Evolutionary conservation across 2,888 invertebrate genomes (phyloP).

Genomic region (Erebia epiphron): DNA sequence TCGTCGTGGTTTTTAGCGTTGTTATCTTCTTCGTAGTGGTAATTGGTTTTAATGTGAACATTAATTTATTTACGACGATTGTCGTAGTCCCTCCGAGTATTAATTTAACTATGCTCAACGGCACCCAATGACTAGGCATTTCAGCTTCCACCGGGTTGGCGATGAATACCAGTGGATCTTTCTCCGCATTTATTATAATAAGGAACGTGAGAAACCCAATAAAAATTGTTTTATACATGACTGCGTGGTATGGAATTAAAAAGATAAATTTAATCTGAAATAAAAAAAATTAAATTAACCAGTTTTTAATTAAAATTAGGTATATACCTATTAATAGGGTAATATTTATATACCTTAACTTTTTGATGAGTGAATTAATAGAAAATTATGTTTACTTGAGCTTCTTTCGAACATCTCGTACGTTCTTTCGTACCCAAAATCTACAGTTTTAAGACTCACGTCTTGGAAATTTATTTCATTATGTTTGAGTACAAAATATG

Average conservation of each 20-base stretch:
- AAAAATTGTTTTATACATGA: conserved; percentile 5
- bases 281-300: not conserved
- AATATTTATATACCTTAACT: not conserved
- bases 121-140: conserved; percentile 67
- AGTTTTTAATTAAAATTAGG: not conserved
- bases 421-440: too few species aligned
- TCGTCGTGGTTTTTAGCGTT: conserved; percentile 25
- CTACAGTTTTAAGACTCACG: not conserved
- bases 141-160: conserved; percentile 63
- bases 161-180: conserved; percentile 53
- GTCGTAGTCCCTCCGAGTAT: conserved; percentile 47
- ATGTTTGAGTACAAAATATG: not conserved
- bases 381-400: too few species aligned
- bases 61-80: not conserved
- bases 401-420: too few species aligned
- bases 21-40: conserved; percentile 30
- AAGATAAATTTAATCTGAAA: not conserved
- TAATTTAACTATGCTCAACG: conserved; percentile 57
- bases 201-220: not conserved
- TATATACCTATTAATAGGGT: not conserved
- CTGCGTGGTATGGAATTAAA: not conserved
- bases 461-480: not conserved
- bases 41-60: not conserved
- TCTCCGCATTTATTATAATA: conserved; percentile 38
- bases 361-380: too few species aligned